Percentiles rank a stretch among this genome's conserved stretches.
phyloP scores from a whole-genome alignment of 2,797 vertebrate genomes.

The Okamejei kenojei region DNA sequence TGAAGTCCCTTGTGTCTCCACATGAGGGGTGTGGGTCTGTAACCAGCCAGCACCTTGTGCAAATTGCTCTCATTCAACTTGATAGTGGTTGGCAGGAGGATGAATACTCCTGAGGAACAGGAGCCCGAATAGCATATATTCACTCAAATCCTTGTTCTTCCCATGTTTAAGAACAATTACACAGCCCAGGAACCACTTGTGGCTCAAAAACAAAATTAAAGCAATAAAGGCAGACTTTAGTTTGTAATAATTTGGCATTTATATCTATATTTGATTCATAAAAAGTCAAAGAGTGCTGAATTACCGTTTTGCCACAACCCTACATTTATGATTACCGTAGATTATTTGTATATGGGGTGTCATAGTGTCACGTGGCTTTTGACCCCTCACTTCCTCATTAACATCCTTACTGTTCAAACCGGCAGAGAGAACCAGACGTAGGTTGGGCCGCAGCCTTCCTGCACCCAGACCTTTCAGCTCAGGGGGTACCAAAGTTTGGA shows the following conservation, averaged over 20 bases:
- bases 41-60: background rate
- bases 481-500: background rate
- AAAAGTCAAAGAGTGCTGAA: background rate
- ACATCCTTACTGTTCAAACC: background rate
- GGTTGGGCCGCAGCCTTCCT: background rate
- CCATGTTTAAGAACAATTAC: background rate
- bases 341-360: background rate
- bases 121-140: background rate
- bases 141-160: background rate
- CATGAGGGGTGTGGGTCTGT: background rate
- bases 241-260: too few relatives aligned
- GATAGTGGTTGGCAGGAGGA: background rate
- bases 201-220: background rate
- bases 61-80: background rate
- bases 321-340: background rate
- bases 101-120: background rate
- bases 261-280: background rate
- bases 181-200: background rate
- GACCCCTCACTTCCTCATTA: background rate
- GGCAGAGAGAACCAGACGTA: background rate
- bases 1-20: too few relatives aligned
- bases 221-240: background rate
- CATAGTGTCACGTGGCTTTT: background rate
- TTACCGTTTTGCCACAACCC: background rate
- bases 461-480: background rate